Conservation (phyloP, 2,888 invertebrate genomes). For the Diplazon laetatorius region DNA sequence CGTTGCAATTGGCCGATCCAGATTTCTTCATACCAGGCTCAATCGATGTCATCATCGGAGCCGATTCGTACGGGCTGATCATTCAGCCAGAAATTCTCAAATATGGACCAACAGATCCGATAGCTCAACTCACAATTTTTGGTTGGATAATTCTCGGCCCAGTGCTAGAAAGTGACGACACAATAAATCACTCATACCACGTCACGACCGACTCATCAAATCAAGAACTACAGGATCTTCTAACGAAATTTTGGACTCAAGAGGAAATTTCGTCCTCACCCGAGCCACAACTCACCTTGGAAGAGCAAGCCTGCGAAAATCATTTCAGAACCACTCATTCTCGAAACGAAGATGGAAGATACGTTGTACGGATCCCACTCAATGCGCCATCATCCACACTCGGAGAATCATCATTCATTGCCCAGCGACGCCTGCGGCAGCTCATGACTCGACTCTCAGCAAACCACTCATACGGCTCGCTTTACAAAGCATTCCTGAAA, state of each 20-base stretch:
- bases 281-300: not conserved
- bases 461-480: not conserved
- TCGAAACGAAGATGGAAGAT: not conserved
- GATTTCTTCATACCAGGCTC: slow-evolving; percentile 51
- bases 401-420: not conserved
- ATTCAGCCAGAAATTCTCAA: slow-evolving; percentile 51
- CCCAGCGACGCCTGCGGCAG: too few species aligned
- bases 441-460: not conserved
- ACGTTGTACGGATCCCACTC: not conserved
- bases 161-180: not conserved
- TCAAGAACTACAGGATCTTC: too few species aligned
- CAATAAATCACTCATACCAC: too few species aligned
- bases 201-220: too few species aligned
- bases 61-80: slow-evolving; percentile 55
- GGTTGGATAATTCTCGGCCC: slow-evolving; percentile 55
- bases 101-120: slow-evolving; percentile 19
- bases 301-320: not conserved
- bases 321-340: not conserved
- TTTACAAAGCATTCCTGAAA: not conserved
- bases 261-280: not conserved
- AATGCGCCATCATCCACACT: not conserved
- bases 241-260: not conserved
- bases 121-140: slow-evolving; percentile 49
- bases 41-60: slow-evolving; percentile 63
- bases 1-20: slow-evolving; percentile 57